Conservation (phyloP, 2,888 invertebrate species). For the Drosophila robusta region DNA sequence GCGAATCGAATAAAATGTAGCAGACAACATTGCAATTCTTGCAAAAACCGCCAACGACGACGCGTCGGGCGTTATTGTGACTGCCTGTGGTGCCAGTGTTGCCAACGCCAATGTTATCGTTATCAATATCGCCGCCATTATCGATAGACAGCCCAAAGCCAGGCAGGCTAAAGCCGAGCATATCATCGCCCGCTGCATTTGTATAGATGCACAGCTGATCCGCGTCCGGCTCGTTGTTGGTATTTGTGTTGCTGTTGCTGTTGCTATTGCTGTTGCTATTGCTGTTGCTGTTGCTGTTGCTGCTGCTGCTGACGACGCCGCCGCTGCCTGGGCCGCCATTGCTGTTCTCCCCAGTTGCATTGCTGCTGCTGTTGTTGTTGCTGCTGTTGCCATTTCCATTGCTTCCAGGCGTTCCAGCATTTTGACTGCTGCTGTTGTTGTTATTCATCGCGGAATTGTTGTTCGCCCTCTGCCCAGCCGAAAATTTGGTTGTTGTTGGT, state of each 20-base stretch:
- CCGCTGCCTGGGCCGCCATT: constrained; percentile 5
- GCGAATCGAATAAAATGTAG: constrained; percentile 90
- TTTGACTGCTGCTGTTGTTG: constrained; percentile 33
- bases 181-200: constrained; percentile 52
- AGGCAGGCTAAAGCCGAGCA: constrained; percentile 53
- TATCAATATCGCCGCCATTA: constrained; percentile 39
- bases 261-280: constrained; percentile 49
- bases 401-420: constrained; percentile 19
- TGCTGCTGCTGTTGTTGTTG: constrained; percentile 18
- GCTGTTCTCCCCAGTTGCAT: constrained; percentile 23
- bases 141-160: constrained; percentile 55
- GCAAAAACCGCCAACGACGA: constrained; percentile 81
- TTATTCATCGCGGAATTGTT: constrained; percentile 43
- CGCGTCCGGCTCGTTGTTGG: constrained; percentile 53
- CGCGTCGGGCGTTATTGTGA: constrained; percentile 33
- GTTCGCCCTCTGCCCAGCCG: constrained; percentile 53
- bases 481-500: constrained; percentile 13
- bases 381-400: constrained; percentile 24
- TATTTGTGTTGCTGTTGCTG: constrained; percentile 48
- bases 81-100: constrained; percentile 18
- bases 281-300: constrained; percentile 40
- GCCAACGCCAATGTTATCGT: constrained; percentile 33
- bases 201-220: constrained; percentile 58
- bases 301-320: constrained; percentile 33
- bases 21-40: constrained; percentile 90